Percentiles rank a stretch among this genome's conserved stretches.
phyloP scores from a whole-genome alignment of 2,888 invertebrate species.

The Choreutis nemorana region DNA sequence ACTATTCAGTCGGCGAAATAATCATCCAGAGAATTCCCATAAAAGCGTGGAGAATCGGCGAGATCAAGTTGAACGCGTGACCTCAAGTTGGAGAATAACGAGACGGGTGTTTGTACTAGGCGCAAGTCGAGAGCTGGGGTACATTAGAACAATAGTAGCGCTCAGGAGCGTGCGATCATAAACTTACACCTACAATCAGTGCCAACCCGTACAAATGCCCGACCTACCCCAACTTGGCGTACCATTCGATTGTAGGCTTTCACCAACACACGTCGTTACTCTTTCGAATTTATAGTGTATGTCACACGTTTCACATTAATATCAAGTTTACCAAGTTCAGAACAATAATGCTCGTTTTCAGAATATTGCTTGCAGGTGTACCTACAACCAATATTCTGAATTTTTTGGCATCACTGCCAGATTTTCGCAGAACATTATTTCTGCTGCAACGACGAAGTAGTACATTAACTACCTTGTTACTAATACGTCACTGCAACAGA shows the following conservation, averaged over 20 bases:
- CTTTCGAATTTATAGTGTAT: too few relatives aligned
- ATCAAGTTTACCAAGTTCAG: too few relatives aligned
- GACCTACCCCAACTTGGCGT: constrained; percentile 42
- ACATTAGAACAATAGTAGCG: constrained; percentile 58
- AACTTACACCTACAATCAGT: constrained; percentile 47
- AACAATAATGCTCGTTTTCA: too few relatives aligned
- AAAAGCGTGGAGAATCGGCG: constrained; percentile 40
- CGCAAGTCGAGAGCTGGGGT: constrained; percentile 25
- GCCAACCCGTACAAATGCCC: constrained; percentile 34
- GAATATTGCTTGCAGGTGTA: too few relatives aligned
- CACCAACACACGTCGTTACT: constrained; percentile 8
- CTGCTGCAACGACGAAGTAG: too few relatives aligned
- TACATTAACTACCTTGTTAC: too few relatives aligned
- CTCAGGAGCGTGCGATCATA: constrained; percentile 54
- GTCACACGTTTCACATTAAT: too few relatives aligned
- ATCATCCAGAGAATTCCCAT: constrained; percentile 31
- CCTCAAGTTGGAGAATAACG: constrained; percentile 35
- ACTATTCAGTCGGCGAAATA: constrained; percentile 5
- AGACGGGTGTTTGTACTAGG: constrained; percentile 30
- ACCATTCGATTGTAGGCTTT: constrained; percentile 22
- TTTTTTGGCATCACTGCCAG: too few relatives aligned
- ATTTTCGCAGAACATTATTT: too few relatives aligned
- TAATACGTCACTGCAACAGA: too few relatives aligned
- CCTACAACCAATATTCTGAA: too few relatives aligned
- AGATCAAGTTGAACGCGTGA: constrained; percentile 47